These are phyloP conservation scores for Melanostigma gelatinosum DNA, from an alignment of 2,113 vertebrate species.

Conservation along the genomic window DNA sequence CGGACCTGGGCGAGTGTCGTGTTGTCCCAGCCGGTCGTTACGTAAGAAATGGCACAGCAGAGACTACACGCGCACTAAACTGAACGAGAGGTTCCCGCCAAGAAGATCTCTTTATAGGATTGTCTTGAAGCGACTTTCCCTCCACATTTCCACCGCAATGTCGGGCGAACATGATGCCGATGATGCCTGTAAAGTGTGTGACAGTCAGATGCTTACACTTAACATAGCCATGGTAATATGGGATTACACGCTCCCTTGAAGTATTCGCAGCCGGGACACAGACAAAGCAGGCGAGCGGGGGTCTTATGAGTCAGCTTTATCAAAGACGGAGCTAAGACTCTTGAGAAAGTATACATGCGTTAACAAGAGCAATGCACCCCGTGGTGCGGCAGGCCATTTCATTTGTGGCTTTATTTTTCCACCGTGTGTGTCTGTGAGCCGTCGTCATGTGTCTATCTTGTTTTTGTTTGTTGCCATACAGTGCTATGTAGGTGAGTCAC, in stretches of 20 bases:
- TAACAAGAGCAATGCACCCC: constrained; percentile 5
- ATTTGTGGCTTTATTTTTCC: not conserved
- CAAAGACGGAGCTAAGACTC: constrained; percentile 35
- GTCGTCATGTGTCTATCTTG: constrained; percentile 13
- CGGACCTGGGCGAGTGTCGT: not conserved
- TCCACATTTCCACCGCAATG: constrained; percentile 21
- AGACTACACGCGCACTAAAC: constrained; percentile 39
- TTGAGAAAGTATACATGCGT: not conserved
- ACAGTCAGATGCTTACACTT: constrained; percentile 80
- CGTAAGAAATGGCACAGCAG: constrained; percentile 59
- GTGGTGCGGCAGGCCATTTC: not conserved
- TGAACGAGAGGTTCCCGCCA: constrained; percentile 39
- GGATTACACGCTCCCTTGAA: constrained; percentile 69
- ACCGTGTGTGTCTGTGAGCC: not conserved
- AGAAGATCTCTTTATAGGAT: constrained; percentile 69
- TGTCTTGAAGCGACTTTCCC: constrained; percentile 46
- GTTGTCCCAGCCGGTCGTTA: constrained; percentile 51
- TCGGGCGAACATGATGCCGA: constrained; percentile 6
- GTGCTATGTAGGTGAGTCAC: constrained; percentile 52
- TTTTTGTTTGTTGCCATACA: constrained; percentile 33
- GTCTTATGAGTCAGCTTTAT: constrained; percentile 66
- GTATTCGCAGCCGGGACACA: constrained; percentile 54
- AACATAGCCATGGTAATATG: constrained; percentile 74
- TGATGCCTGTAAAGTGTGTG: constrained; percentile 35
- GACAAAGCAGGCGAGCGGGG: constrained; percentile 54